Conservation (phyloP, 2,888 invertebrate species). For the Byasa hedistus region DNA sequence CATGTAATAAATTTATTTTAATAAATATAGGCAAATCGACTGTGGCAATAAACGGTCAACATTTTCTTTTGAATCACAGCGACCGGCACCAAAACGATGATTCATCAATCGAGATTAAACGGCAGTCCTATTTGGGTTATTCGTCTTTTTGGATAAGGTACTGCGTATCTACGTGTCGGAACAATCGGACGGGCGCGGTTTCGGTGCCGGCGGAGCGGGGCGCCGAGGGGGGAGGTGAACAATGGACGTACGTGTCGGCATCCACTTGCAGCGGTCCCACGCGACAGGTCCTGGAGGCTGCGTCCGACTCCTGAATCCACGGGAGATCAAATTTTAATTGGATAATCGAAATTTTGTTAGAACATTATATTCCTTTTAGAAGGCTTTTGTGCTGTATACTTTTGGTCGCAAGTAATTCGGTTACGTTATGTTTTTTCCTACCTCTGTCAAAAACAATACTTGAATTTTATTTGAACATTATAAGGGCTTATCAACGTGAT, state of each 20-base stretch:
- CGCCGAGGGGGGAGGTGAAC: conserved; percentile 47
- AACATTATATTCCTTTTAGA: conserved; percentile 1
- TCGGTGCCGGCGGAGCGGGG: conserved; percentile 35
- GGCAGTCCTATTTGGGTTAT: conserved; percentile 20
- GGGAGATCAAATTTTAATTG: conserved; percentile 25
- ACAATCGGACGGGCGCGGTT: conserved; percentile 34
- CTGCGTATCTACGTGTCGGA: conserved; percentile 35
- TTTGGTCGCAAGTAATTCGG: too few relatives aligned
- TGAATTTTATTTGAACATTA: too few relatives aligned
- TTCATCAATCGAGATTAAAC: conserved; percentile 23
- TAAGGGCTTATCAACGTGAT: too few relatives aligned
- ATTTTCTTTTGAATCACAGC: background rate
- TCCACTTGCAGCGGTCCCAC: conserved; percentile 75
- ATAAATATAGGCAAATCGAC: too few relatives aligned
- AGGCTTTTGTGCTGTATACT: background rate
- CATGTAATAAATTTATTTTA: too few relatives aligned
- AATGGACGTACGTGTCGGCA: conserved; percentile 76
- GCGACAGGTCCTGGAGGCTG: conserved; percentile 61
- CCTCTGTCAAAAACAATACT: too few relatives aligned
- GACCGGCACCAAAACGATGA: conserved; percentile 21
- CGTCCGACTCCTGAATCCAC: conserved; percentile 19
- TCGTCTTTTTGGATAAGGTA: conserved; percentile 23
- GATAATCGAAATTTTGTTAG: conserved; percentile 5
- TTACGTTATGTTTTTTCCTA: too few relatives aligned
- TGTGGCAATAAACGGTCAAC: too few relatives aligned